Base-by-base conservation (phyloP, 1,140 invertebrate species). In the Littorina saxatilis region DNA sequence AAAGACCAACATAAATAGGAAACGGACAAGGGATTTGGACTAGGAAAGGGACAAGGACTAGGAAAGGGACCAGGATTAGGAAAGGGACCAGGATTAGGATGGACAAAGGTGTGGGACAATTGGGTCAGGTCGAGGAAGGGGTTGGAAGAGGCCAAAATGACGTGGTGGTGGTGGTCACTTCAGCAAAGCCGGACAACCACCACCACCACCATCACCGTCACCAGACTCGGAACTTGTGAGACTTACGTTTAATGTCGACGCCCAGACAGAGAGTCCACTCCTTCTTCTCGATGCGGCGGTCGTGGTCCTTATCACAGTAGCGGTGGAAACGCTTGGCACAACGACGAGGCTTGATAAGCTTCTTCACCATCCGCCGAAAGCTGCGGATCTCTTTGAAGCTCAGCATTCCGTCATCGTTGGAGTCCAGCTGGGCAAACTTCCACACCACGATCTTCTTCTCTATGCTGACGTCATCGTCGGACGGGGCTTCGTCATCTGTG, bases 251-350 rank as follows among this genome's bases (percentile, higher is more conserved):
- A n/a, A 87, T 68, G 63, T 95, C 95, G 84, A 95, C 94, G 5
- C 95, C 94, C 17, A 98, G 93, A 90, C 97, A 98, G 40, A 95
- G 94, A 23, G 94, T 94, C 97, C 97, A 98, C 92, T 98, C 97
- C 20, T 88, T 81, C 35, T 93, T 93, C 7, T 96, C 95, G 50
- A 98, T 95, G 82, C 94, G 94, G 27, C 95, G 94, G 93, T 98
- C 96, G 55, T 93, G 93, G 91, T 97, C 95, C 50, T 95, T 93
- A 92, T 98, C 97, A 92, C 97, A 98, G 82, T 95, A 95, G 76
- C 95, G 95, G 1, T 96, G 95, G 93, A 98, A 98, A n/a, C 94
- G 95, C 84, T 96, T 95, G 75, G 97, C 96, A 92, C 97, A 98
- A 82, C 96, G 94, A 91, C 96, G 96, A 15, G 97, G 97, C 86